Evolutionary conservation across 2,113 vertebrate genomes (phyloP).

Genomic region (Amblyornis subalaris): DNA sequence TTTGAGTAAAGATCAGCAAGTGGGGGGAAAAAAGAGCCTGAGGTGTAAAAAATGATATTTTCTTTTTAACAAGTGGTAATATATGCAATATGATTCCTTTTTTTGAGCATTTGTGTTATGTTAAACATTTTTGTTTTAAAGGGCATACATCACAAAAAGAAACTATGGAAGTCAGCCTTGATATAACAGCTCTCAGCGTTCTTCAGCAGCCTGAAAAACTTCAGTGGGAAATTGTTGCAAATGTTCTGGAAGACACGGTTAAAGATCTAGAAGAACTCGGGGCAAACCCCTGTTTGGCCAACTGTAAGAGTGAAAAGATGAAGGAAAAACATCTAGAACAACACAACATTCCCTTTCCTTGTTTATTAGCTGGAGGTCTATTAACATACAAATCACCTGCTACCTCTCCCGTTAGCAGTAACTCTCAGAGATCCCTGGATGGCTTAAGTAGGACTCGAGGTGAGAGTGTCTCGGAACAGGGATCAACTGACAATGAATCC

Average conservation of each 20-base stretch:
- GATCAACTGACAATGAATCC: constrained; percentile 93
- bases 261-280: constrained; percentile 98
- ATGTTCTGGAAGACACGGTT: constrained; percentile 95
- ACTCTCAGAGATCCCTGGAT: constrained; percentile 84
- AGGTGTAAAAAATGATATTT: neutral
- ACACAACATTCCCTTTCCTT: constrained; percentile 98
- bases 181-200: constrained; percentile 91
- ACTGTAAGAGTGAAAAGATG: constrained; percentile 88
- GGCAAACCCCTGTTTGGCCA: constrained; percentile 86
- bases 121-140: constrained; percentile 58
- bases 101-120: neutral
- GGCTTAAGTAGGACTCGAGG: constrained; percentile 90
- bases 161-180: constrained; percentile 91
- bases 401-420: constrained; percentile 82
- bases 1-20: neutral
- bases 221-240: constrained; percentile 98
- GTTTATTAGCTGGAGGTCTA: constrained; percentile 92
- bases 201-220: constrained; percentile 98
- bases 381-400: constrained; percentile 92
- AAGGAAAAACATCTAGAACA: constrained; percentile 93
- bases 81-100: neutral
- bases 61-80: neutral
- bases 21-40: neutral
- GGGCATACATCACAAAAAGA: constrained; percentile 94
- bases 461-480: constrained; percentile 87